Base-by-base conservation (phyloP, 1,140 invertebrate genomes). In the Centruroides sculpturatus region DNA sequence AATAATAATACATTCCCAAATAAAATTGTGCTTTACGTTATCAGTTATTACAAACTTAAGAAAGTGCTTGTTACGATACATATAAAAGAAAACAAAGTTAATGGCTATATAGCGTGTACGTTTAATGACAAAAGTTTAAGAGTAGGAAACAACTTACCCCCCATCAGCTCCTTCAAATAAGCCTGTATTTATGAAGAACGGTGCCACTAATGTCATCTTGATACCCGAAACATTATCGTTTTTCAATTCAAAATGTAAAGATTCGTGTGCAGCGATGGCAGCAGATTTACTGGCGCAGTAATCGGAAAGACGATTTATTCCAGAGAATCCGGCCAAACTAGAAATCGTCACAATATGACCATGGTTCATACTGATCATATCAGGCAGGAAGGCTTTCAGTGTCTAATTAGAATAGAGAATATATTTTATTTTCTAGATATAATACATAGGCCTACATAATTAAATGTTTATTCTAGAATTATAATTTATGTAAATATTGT, bases 331-430 rank as follows among this genome's bases (percentile, higher is more conserved):
- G 41, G 94, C 94, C 67, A 94, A 81, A 53, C 90, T 95, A 0
- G 94, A 89, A 58, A 99, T 86, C 3, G 89, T 94, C 1, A 98
- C 92, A 62, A 99, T 85, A 68, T 99, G 96, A 0, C 95, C 95
- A 59, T 83, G 82, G 70, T 91, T 86, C 13, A 80, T 77, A 11
- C 73, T 67, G 57, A 86, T 80, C 77, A 98, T 89, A 55, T 86
- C 82, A 1, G 89, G 89, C 23, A 99, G 76, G 73, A 85, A 84
- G 2, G 79, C 75, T 69, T 83, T 82, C 3, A 49, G 46, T 12
- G 55, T 65, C 55, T 64, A 49, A 56, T 23, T 23, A 23, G 23
- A 23, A 23, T 23, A 23, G 23, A 23, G 23, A 23, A 23, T 23
- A 23, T 23, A 23, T 23, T 23, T 23, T 23, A 23, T 23, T 23